A percentile compares a stretch with the other conserved stretches of the same genome.
Conservation (phyloP, 2,113 vertebrate species). For the Lophura nycthemera region DNA sequence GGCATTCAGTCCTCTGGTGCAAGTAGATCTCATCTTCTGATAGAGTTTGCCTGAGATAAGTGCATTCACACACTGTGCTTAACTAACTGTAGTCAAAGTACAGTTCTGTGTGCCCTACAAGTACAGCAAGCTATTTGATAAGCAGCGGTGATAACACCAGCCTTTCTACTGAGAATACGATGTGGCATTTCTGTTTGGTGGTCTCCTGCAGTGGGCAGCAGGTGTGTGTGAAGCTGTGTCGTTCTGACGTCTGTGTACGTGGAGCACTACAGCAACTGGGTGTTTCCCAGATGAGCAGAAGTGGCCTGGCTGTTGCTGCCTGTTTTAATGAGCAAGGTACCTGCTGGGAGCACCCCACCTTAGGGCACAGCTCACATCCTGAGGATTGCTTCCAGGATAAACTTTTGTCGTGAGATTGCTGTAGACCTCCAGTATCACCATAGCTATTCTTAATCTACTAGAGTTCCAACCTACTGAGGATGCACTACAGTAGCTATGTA, state of each 20-base stretch:
- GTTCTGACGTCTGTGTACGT: background rate
- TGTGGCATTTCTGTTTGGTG: background rate
- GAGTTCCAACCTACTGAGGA: background rate
- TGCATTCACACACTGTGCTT: background rate
- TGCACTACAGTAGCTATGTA: background rate
- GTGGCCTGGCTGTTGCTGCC: background rate
- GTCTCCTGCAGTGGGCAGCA: fast-evolving
- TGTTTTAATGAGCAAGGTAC: background rate
- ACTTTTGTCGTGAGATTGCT: fast-evolving
- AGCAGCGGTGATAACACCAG: fast-evolving
- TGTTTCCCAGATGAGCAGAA: background rate
- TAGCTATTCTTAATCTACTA: background rate
- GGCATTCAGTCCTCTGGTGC: background rate
- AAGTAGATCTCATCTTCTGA: background rate
- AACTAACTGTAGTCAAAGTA: fast-evolving
- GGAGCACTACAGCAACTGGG: background rate
- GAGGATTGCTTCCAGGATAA: background rate
- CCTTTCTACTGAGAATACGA: background rate
- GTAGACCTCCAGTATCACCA: background rate
- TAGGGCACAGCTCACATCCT: background rate
- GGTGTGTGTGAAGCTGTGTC: background rate
- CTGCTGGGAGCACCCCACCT: background rate
- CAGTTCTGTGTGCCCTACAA: fast-evolving
- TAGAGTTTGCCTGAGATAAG: background rate
- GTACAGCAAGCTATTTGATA: background rate